Evolutionary conservation across 2,797 vertebrate genomes (phyloP), one percentile per base, ranked within the genome.

Genomic region (Crypturellus tataupa): DNA sequence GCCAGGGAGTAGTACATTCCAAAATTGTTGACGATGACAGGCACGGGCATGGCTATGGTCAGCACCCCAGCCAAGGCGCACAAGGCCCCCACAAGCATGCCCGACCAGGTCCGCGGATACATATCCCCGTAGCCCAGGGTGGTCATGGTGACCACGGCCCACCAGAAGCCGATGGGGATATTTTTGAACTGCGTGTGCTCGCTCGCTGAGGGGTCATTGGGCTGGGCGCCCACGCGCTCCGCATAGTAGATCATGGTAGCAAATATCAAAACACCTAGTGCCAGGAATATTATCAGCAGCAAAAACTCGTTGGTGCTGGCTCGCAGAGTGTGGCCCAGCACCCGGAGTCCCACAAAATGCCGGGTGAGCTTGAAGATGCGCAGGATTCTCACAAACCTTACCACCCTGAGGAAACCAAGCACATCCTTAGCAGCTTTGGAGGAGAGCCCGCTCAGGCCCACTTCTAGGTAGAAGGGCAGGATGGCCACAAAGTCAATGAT

Each of bases 211-310:
- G 99, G 99, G 94, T 99, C 99, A 11, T 98, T 99, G 62, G 99
- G 98, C 82, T 98, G 98, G 63, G 99, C 99, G 19, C 99, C 99
- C 16, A 99, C 98, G 75, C 99, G 97, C 87, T 99, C 99, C 0
- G 99, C 99, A 55, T 99, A 99, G 98, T 99, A 99, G 98, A 99
- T 99, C 99, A 99, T 99, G 78, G 99, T 99, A 94, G 99, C 99
- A 95, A 99, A 99, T 97, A 99, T 99, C 97, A 99, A 98, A 91
- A 99, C 99, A 90, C 99, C 99, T 15, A 99, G 98, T 7, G 99
- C 99, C 94, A 99, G 97, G 97, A 99, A 99, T 98, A 99, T 99
- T 90, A 99, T 99, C 94, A 99, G 98, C 95, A 99, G 98, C 97
- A 99, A 97, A 97, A 99, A 99, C 92, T 99, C 99, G 13, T 99